Evolutionary conservation across 2,113 vertebrate genomes (phyloP).

Genomic region (Deroptyus accipitrinus): DNA sequence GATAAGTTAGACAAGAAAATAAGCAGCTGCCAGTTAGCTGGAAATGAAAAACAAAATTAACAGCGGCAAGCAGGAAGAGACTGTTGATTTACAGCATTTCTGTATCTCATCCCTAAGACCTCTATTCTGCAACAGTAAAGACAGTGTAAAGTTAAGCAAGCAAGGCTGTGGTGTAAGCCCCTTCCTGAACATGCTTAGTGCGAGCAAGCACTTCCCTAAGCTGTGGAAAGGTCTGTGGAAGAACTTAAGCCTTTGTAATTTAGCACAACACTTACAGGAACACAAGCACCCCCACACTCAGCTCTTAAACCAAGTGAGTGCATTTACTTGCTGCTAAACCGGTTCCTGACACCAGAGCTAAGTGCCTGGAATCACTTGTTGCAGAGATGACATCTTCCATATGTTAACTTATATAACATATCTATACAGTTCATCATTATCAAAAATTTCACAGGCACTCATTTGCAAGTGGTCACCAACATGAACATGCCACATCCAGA

Average conservation of each 20-base stretch:
- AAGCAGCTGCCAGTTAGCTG: not conserved
- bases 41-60: not conserved
- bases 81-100: not conserved
- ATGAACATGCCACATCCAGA: conserved; percentile 27
- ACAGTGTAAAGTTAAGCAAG: no score
- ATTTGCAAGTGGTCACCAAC: not conserved
- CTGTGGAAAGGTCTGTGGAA: not conserved
- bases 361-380: not conserved
- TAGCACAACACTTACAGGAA: not conserved
- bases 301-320: not conserved
- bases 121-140: not conserved
- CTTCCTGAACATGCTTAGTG: fast-evolving
- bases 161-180: fast-evolving
- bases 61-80: not conserved
- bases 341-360: not conserved
- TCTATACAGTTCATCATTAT: not conserved
- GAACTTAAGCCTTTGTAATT: not conserved
- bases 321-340: not conserved
- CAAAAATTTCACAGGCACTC: not conserved
- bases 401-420: not conserved
- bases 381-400: not conserved
- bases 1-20: not conserved
- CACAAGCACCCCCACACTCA: not conserved
- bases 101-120: not conserved
- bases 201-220: not conserved